Base-by-base conservation (phyloP, 92 coral and sea anemone species). In the Epizoanthus illoricatus region DNA sequence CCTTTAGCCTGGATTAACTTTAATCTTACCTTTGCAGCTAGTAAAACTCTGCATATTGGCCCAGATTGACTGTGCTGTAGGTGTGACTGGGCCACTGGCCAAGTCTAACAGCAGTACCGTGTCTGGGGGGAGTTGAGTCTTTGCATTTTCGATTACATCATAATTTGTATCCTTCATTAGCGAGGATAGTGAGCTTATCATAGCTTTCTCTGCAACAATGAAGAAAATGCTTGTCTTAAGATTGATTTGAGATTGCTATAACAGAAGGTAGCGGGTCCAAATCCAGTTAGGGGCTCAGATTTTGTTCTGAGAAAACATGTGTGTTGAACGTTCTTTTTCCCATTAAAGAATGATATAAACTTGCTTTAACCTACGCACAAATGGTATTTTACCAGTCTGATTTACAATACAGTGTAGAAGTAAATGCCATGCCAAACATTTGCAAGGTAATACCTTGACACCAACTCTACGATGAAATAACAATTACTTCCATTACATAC, bases 11-110 rank as follows among this genome's bases (percentile, higher is more conserved):
- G 36, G 4, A 60, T 20, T 69, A 41, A 28, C 0, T n/a, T 28
- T 28, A 59, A 47, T n/a, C 79, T 12, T 72, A 92, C 97, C 97
- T 88, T 80, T 86, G n/a, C 71, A 74, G 74, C 81, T 73, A 69
- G 88, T 86, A 84, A 87, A 88, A 56, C 64, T 59, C 58, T 92
- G 92, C 73, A 92, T 61, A 20, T 71, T 90, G 7, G 59, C 75
- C 91, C 94, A 85, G 3, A 88, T 62, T 2, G 55, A 65, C 20
- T 90, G 86, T 36, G 86, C 92, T 40, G 94, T 72, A 45, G 79
- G 90, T 64, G 89, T 83, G 15, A 69, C 80, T 64, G 97, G 97
- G 28, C 97, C 97, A 65, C 87, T 86, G 42, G 94, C 97, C 19
- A 92, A 69, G 71, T 92, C 97, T 65, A 92, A 88, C 41, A 92